A percentile compares a stretch with the other conserved stretches of the same genome.
These are phyloP conservation scores for Mustelus asterias DNA, from an alignment of 2,113 vertebrate genomes.

Conservation along the genomic window DNA sequence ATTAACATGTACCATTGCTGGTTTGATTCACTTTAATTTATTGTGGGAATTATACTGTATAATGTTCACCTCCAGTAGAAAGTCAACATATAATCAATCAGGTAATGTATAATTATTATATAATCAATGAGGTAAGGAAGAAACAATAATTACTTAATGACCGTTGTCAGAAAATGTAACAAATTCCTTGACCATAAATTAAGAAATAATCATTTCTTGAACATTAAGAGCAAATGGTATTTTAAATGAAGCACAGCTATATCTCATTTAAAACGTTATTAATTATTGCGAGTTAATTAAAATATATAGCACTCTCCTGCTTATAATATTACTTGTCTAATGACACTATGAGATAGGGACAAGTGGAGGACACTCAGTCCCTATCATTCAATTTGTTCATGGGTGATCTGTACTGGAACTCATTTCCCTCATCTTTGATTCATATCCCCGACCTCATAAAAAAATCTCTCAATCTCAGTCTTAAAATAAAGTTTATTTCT, in stretches of 20 bases:
- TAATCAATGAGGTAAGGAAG: background rate
- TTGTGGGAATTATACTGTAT: constrained; percentile 11
- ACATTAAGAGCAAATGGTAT: background rate
- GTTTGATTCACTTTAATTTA: background rate
- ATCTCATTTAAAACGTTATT: background rate
- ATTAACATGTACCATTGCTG: background rate
- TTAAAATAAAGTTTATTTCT: no score
- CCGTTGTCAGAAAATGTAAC: background rate
- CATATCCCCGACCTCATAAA: background rate
- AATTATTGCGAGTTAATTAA: background rate
- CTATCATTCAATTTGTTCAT: background rate
- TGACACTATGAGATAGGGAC: background rate
- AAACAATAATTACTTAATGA: background rate
- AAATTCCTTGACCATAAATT: background rate
- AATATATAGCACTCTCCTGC: background rate
- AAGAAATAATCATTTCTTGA: background rate
- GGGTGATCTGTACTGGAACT: background rate
- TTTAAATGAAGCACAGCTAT: background rate
- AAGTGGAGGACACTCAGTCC: background rate
- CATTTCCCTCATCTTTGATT: background rate
- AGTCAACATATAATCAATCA: background rate
- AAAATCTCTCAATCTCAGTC: background rate
- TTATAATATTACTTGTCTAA: background rate
- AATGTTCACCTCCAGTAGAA: background rate
- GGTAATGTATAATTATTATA: background rate